Base-by-base conservation (phyloP, 2,113 vertebrate genomes). In the Microcebus lehilahytsara region DNA sequence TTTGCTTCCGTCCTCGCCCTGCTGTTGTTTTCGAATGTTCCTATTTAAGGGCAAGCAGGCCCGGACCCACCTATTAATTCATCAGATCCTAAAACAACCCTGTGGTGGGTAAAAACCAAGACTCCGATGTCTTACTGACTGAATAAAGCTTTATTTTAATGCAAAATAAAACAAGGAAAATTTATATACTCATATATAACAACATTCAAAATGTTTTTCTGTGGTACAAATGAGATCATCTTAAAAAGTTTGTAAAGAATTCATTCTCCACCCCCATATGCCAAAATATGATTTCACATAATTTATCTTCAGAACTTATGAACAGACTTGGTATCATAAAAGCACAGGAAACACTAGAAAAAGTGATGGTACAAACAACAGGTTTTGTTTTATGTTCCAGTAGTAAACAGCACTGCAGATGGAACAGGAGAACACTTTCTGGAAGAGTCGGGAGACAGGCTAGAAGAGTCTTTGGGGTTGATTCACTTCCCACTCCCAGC, bases 61-160 rank as follows among this genome's bases (percentile, higher is more conserved):
- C 23, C 27, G 72, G 40, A 64, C 30, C 23, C 27, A 62, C 1
- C 22, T 49, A 32, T 62, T 64, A n/a, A 5, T 30, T 81, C 56
- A 27, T 34, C 40, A 42, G 62, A 30, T 81, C 30, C 60, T 37
- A 53, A 77, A 86, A 64, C 25, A 64, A 34, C 32, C 64, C 64
- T 32, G 32, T 6, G 30, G 32, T 67, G 64, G 32, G 64, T 67
- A 67, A 67, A 67, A 98, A 89, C 81, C 49, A 85, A 85, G 20
- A 67, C 81, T 72, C 77, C 74, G 85, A 81, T 23, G 23, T 71
- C 86, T 87, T 91, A 67, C 30, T 87, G 88, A 95, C 94, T 69
- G 96, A 95, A 98, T 96, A 98, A 98, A 98, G 98, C 97, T 99
- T 99, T 99, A 99, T 99, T 99, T 98, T 97, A 98, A 98, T 99